phyloP scores from a whole-genome alignment of 2,113 vertebrate genomes.

The Hypocryptadius cinnamomeus region DNA sequence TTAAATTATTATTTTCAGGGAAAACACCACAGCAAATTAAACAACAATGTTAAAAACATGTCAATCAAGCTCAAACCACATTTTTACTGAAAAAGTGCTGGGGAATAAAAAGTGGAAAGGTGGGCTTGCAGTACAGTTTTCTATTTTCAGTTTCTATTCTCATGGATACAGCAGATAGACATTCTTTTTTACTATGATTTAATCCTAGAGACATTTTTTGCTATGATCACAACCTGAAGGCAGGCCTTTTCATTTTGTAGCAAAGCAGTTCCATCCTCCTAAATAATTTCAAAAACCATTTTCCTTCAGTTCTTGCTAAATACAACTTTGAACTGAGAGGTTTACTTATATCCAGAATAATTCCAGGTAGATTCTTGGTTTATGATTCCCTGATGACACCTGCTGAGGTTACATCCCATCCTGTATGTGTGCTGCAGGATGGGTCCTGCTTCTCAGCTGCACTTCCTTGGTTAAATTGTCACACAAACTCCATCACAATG shows the following conservation, averaged over 20 bases:
- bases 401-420: not conserved
- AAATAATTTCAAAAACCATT: not conserved
- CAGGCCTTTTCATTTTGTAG: not conserved
- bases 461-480: not conserved
- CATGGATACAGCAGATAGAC: not conserved
- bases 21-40: not conserved
- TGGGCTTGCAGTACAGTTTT: not conserved
- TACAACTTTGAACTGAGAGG: not conserved
- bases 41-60: not conserved
- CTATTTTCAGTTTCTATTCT: not conserved
- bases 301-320: not conserved
- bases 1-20: not conserved
- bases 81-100: not conserved
- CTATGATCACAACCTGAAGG: not conserved
- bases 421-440: not conserved
- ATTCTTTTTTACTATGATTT: not conserved
- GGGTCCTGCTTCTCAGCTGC: not conserved
- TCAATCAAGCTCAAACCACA: not conserved
- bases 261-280: not conserved
- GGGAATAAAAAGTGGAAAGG: not conserved
- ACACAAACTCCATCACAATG: not conserved
- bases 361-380: not conserved
- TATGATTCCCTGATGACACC: not conserved
- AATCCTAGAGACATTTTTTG: not conserved
- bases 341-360: not conserved